Evolutionary conservation across 2,888 invertebrate genomes (phyloP), one percentile per base, ranked within the genome.

Genomic region (Neelides folsomi): DNA sequence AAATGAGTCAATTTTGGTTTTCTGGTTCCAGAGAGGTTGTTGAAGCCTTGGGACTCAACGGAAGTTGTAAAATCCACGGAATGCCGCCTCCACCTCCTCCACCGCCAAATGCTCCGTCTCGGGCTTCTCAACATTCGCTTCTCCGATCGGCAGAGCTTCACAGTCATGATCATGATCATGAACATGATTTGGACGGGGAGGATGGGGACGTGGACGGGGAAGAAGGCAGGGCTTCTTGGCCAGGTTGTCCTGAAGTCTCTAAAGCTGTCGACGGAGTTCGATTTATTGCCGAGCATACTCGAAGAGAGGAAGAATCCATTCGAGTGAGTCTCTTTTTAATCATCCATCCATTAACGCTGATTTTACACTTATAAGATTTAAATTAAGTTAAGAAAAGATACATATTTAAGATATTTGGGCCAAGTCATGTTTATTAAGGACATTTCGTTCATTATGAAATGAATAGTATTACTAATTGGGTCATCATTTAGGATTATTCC

Each of bases 241-340:
- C 86, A 71, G 82, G 82, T 70, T 90, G 89, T 72, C 88, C 89
- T 40, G 90, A 90, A 73, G 79, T 90, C 63, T 85, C 86, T 73
- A 88, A 88, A 72, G 90, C 90, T 66, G 88, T 89, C 71, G 88
- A 89, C 70, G 89, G 89, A 60, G 87, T 90, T 63, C 80, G 84
- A 67, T 90, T 87, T 71, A 90, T 90, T 67, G 90, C 90, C 47
- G 89, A 90, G 72, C 89, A 90, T 71, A 89, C 88, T 52, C 82
- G 86, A 67, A 80, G 87, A 68, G 89, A 89, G 72, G 88, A 90
- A 72, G 89, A 90, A 70, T 86, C 88, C 54, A 87, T 86, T 50
- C 79, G 86, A 77, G 89, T 89, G 70, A 75, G 77, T 71, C 18
- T 15, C 20, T 16, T 15, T n/a, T n/a, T n/a, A n/a, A n/a, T n/a